phyloP scores from a whole-genome alignment of 2,797 vertebrate genomes.

The Bufotes viridis region DNA sequence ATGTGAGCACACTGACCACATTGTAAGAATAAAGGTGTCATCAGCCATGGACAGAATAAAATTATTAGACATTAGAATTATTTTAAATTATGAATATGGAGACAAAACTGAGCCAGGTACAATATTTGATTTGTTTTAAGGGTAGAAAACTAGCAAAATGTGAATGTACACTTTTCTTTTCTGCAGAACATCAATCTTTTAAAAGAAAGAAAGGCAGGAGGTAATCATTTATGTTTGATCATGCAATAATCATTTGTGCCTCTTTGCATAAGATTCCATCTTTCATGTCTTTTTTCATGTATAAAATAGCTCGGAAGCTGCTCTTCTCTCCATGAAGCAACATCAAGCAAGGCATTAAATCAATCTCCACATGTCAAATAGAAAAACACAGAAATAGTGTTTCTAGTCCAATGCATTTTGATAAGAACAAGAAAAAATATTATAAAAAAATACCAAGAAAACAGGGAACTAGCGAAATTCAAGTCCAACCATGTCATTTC shows the following conservation, averaged over 20 bases:
- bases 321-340: constrained; percentile 52
- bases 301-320: constrained; percentile 58
- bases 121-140: constrained; percentile 6
- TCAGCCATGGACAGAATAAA: background rate
- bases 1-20: background rate
- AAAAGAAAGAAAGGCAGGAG: constrained; percentile 48
- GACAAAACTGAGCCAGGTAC: constrained; percentile 19
- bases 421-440: constrained; percentile 21
- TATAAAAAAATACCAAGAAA: constrained; percentile 45
- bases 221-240: constrained; percentile 61
- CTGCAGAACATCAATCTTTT: constrained; percentile 31
- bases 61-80: background rate
- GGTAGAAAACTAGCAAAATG: constrained; percentile 20
- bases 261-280: constrained; percentile 37
- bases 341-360: constrained; percentile 31
- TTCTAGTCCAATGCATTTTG: constrained; percentile 55
- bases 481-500: background rate
- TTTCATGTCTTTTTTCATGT: constrained; percentile 51
- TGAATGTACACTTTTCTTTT: constrained; percentile 8
- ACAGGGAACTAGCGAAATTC: constrained; percentile 13
- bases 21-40: background rate
- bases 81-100: constrained; percentile 6
- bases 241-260: constrained; percentile 53
- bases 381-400: constrained; percentile 50
- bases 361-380: constrained; percentile 34